phyloP scores from a whole-genome alignment of 2,113 vertebrate species.

The Zapornia atra region DNA sequence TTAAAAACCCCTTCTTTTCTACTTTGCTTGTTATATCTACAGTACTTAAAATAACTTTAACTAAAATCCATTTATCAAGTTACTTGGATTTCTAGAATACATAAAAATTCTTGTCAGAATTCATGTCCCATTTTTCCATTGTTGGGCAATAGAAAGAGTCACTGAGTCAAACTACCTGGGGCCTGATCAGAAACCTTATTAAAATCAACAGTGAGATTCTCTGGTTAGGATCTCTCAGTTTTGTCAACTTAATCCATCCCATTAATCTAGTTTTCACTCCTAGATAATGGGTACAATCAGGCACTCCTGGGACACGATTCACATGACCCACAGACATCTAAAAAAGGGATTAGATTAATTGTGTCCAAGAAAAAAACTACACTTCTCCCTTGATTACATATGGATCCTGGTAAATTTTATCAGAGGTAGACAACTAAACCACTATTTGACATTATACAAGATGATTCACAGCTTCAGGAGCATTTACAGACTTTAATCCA shows the following conservation, averaged over 20 bases:
- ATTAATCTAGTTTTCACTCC: neutral
- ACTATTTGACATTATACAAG: neutral
- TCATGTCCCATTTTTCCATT: conserved; percentile 9
- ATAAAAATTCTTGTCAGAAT: neutral
- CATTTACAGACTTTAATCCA: neutral
- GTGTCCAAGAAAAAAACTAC: neutral
- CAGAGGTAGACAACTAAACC: neutral
- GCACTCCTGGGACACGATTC: neutral
- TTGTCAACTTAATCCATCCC: neutral
- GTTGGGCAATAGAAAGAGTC: neutral
- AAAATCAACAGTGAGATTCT: neutral
- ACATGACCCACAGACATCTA: neutral
- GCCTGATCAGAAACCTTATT: neutral
- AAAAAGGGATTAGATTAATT: neutral
- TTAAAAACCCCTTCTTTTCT: neutral
- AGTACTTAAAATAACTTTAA: neutral
- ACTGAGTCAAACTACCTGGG: neutral
- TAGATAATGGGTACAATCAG: neutral
- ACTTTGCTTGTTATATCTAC: neutral
- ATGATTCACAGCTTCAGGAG: neutral
- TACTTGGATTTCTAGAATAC: neutral
- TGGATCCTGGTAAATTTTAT: neutral
- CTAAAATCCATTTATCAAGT: neutral
- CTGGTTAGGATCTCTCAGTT: neutral
- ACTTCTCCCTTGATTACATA: neutral